Base-by-base conservation (phyloP, 2,113 vertebrate species). In the Notarius quadriscutis region DNA sequence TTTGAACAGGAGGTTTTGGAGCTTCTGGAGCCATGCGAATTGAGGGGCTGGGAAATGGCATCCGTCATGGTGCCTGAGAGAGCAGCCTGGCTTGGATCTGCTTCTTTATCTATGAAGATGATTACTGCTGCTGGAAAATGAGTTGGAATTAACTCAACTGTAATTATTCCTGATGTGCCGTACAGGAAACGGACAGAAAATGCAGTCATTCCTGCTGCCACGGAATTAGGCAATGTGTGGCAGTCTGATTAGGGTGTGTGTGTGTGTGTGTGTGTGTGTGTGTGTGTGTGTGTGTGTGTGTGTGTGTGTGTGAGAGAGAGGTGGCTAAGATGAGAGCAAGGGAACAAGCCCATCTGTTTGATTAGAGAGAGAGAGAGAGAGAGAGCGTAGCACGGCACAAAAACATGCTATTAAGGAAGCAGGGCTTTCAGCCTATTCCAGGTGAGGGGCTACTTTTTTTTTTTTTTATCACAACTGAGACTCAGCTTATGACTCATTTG, bases 141-240 rank as follows among this genome's bases (percentile, higher is more conserved):
- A 86, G 69, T 62, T 81, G 78, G 85, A 88, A 87, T 88, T 86
- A 90, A 82, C 87, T 53, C 63, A 82, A 60, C 82, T 87, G 87
- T 87, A 85, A 87, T 90, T 89, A 89, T 67, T 85, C 79, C 85
- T 87, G 83, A 87, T 89, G 82, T 55, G 85, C 79, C 77, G 67
- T 85, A 71, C 85, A 85, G 87, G 82, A 65, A 87, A 85, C 71
- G 85, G 82, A 74, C 30, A 30, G 75, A 65, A 87, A 85, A 81
- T 81, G 60, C 58, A 48, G 55, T 79, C 80, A 87, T 87, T 83
- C 78, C 87, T 84, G 84, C 82, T 86, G 78, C 79, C 82, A 48
- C 14, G 41, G 87, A 84, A 79, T 89, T 89, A 85, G 60, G 69
- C 79, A 85, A 80, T 78, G 84, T 69, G 84, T 72, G 72, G 62